phyloP scores from a whole-genome alignment of 2,888 invertebrate genomes.

The Schizotus pectinicornis region DNA sequence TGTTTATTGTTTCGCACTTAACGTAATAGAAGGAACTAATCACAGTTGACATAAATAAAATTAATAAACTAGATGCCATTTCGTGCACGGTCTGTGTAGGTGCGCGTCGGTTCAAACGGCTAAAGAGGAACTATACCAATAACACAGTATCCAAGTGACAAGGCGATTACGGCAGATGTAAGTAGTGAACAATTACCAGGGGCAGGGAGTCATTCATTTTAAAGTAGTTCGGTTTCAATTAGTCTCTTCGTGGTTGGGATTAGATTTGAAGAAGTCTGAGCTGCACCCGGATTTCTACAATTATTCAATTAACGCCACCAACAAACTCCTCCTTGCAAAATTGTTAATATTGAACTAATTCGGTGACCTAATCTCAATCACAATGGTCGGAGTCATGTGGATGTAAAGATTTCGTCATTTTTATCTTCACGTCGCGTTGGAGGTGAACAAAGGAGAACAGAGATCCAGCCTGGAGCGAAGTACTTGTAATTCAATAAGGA shows the following conservation, averaged over 20 bases:
- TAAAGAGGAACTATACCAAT: conserved; percentile 25
- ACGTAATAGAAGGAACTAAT: conserved; percentile 25
- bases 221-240: conserved; percentile 34
- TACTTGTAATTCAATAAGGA: too few species aligned
- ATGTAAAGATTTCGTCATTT: too few species aligned
- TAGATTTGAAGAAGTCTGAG: conserved; percentile 17
- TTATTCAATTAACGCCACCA: conserved; percentile 5
- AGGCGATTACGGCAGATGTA: conserved; percentile 27
- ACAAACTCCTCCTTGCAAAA: background rate
- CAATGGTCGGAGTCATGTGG: too few species aligned
- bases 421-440: too few species aligned
- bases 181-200: conserved; percentile 40
- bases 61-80: conserved; percentile 20
- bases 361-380: conserved; percentile 3
- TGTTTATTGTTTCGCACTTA: conserved; percentile 27
- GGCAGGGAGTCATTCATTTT: conserved; percentile 26
- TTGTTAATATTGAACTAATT: background rate
- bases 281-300: conserved; percentile 12
- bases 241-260: conserved; percentile 28
- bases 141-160: conserved; percentile 26
- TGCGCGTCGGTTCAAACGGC: conserved; percentile 4
- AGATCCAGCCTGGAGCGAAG: too few species aligned
- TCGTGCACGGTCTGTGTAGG: conserved; percentile 9
- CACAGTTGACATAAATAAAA: conserved; percentile 19
- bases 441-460: too few species aligned